Percentiles rank a stretch among this genome's conserved stretches.
These are phyloP conservation scores for Pterocles gutturalis DNA, from an alignment of 2,113 vertebrate genomes.

Conservation along the genomic window DNA sequence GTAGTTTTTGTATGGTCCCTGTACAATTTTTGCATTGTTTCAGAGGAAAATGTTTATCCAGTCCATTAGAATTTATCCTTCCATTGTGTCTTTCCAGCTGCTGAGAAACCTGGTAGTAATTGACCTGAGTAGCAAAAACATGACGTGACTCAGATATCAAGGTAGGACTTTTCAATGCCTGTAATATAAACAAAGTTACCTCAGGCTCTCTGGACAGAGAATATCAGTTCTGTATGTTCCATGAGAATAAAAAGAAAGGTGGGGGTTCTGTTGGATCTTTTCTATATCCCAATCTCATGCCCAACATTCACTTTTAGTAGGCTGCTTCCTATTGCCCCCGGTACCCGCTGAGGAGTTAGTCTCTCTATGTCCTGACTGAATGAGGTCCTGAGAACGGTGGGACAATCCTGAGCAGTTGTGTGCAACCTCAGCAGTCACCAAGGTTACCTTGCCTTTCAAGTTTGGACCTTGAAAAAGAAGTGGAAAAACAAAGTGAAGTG, in stretches of 20 bases:
- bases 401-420: background rate
- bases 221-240: background rate
- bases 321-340: background rate
- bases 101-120: background rate
- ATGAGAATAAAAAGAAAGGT: background rate
- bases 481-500: constrained; percentile 25
- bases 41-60: background rate
- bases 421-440: background rate
- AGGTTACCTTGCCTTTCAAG: background rate
- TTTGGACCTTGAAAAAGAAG: background rate
- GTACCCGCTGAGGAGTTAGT: background rate
- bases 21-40: background rate
- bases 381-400: background rate
- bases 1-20: background rate
- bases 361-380: fast-evolving
- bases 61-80: background rate
- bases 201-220: background rate
- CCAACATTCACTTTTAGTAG: fast-evolving
- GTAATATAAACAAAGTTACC: background rate
- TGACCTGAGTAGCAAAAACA: background rate
- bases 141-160: background rate
- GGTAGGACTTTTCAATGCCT: background rate
- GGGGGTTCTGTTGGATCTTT: background rate
- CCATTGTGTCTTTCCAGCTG: background rate
- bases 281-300: background rate